Percentiles rank a stretch among this genome's conserved stretches.
phyloP scores from a whole-genome alignment of 2,797 vertebrate species.

The Platyrinchus mystaceus region DNA sequence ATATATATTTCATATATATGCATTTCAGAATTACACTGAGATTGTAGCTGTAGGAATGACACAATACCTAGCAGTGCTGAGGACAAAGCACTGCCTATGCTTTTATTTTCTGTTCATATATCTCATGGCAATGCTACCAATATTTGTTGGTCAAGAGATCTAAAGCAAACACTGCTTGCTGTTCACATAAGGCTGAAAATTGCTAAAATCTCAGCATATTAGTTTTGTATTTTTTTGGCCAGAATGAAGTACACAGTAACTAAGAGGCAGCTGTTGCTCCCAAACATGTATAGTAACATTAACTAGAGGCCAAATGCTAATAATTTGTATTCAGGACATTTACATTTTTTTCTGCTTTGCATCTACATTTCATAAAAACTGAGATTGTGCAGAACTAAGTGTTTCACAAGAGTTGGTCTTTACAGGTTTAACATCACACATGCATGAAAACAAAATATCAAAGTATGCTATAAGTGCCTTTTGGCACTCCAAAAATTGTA shows the following conservation, averaged over 20 bases:
- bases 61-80: neutral
- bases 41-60: neutral
- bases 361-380: neutral
- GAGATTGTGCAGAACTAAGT: neutral
- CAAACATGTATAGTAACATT: neutral
- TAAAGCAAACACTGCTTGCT: neutral
- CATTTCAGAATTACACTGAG: neutral
- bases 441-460: neutral
- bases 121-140: neutral
- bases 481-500: neutral
- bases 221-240: neutral
- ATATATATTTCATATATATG: fast-evolving
- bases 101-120: neutral
- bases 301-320: neutral
- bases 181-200: neutral
- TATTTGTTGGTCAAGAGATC: neutral
- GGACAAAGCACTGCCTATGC: neutral
- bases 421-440: neutral
- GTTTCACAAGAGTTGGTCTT: neutral
- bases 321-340: neutral
- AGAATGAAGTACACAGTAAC: neutral
- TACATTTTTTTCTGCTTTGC: neutral
- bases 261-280: neutral
- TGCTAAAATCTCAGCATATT: neutral
- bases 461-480: neutral